Percentiles rank a stretch among this genome's conserved stretches.
Evolutionary conservation across 2,888 invertebrate genomes (phyloP).

Genomic region (Apotomis turbidana): DNA sequence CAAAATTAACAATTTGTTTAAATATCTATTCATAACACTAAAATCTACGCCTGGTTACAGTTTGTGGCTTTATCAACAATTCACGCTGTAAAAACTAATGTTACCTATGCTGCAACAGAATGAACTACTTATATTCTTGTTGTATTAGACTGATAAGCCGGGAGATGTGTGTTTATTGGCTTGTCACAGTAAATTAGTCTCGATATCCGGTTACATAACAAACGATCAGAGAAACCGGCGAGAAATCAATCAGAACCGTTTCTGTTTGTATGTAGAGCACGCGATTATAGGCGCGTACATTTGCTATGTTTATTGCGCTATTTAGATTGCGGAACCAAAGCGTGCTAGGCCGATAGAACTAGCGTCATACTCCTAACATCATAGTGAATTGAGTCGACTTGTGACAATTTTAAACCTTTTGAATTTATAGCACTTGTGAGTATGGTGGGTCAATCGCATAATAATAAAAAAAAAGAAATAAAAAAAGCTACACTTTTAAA

Average conservation of each 20-base stretch:
- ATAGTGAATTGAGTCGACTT: background rate
- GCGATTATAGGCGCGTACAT: constrained; percentile 30
- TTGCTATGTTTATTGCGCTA: constrained; percentile 35
- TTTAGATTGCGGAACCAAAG: constrained; percentile 36
- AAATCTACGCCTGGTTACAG: no score
- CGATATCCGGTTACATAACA: constrained; percentile 24
- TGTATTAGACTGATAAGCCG: background rate
- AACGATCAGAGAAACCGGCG: constrained; percentile 25
- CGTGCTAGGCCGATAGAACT: constrained; percentile 11
- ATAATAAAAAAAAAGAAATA: no score
- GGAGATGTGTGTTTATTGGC: constrained; percentile 3
- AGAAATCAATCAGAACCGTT: constrained; percentile 32
- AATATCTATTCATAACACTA: no score
- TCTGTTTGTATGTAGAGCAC: constrained; percentile 39
- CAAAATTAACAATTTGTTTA: no score
- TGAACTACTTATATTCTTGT: background rate
- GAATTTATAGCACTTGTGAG: background rate
- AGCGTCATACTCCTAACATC: background rate
- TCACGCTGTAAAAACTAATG: no score
- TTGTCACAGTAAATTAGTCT: constrained; percentile 15
- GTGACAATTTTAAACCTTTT: background rate
- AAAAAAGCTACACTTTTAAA: no score
- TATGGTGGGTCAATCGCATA: background rate
- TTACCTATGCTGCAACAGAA: no score
- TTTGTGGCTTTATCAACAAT: no score